Evolutionary conservation across 1,140 invertebrate genomes (phyloP), one percentile per base, ranked within the genome.

Genomic region (Ceratosolen solmsi): DNA sequence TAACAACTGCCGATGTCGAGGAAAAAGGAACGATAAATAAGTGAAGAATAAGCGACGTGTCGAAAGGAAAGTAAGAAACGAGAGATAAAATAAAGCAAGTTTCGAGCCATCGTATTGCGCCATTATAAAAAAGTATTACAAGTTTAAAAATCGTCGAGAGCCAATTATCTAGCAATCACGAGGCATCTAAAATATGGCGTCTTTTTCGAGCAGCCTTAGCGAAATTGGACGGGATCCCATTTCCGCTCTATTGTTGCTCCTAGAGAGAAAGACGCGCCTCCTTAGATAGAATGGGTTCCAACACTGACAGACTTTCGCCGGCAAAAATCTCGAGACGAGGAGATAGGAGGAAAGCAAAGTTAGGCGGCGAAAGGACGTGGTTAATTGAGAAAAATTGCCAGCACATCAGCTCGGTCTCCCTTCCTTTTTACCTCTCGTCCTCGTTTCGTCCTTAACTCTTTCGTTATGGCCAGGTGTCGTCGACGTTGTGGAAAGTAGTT

Each of bases 361-460:
- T 38, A 27, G 58, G n/a, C 30, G 41, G 49, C 68, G n/a, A 36
- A 79, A 63, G 78, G 72, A 83, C 78, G 72, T 76, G 82, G 78
- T 76, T 83, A 83, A 83, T 83, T 83, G 82, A 83, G 82, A 83
- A 83, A 83, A 83, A 82, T 84, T 81, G 82, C 79, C 58, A n/a
- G 79, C 74, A 79, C 84, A 75, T 83, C 65, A 72, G 54, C n/a
- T 41, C 56, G 17, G 17, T 38, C 56, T 76, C 56, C 25, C 17
- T 63, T 11, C 4, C 72, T 20, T 49, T 56, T 41, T 71, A 11
- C 70, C 15, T 76, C 51, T 38, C 20, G 2, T 33, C 25, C 49
- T 33, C 27, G 9, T 25, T 79, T 51, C 71, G 54, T 3, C 15
- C 20, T 58, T 58, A 17, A 27, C 73, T 65, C n/a, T 13, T 3